Conservation (phyloP, 2,888 invertebrate genomes). For the Ypsolopha scabrella region DNA sequence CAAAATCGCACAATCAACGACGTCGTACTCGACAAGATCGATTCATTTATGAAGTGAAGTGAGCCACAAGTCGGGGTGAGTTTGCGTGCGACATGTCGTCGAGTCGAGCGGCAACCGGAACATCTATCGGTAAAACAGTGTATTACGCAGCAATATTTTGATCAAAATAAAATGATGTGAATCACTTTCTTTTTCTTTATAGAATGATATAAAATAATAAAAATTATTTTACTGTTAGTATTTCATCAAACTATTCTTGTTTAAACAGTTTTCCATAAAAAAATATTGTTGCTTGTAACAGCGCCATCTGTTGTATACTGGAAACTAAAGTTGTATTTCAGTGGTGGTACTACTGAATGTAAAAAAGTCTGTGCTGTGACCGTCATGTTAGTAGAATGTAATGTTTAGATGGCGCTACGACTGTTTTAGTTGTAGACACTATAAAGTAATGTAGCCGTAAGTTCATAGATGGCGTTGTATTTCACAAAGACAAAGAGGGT, state of each 20-base stretch:
- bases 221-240: background rate
- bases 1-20: slow-evolving; percentile 60
- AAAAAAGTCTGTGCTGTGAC: too few relatives aligned
- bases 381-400: too few relatives aligned
- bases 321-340: too few relatives aligned
- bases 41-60: slow-evolving; percentile 63
- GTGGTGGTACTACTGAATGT: too few relatives aligned
- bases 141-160: slow-evolving; percentile 43
- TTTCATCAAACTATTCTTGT: background rate
- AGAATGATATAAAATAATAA: background rate
- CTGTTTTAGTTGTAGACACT: too few relatives aligned
- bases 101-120: slow-evolving; percentile 62
- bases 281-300: too few relatives aligned
- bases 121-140: slow-evolving; percentile 44
- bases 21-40: slow-evolving; percentile 56
- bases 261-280: too few relatives aligned
- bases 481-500: too few relatives aligned
- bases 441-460: too few relatives aligned
- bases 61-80: slow-evolving; percentile 31
- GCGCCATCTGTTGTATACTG: too few relatives aligned
- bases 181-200: background rate
- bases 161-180: background rate
- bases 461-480: too few relatives aligned
- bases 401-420: too few relatives aligned
- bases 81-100: slow-evolving; percentile 56